These are phyloP conservation scores for Huso huso DNA, from an alignment of 2,797 vertebrate species.

Conservation along the genomic window DNA sequence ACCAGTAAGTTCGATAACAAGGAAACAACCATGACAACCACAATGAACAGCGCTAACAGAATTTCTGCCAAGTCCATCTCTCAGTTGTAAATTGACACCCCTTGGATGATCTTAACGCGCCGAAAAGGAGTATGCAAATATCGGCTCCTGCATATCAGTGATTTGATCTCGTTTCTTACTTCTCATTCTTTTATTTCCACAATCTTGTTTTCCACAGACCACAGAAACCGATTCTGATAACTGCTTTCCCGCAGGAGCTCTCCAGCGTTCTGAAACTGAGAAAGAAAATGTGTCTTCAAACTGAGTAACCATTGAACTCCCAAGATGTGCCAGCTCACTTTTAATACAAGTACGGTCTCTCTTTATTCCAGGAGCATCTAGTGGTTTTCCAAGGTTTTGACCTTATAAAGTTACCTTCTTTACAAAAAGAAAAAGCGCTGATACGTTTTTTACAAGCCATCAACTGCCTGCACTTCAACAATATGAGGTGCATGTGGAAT, in stretches of 20 bases:
- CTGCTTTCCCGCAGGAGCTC: conserved; percentile 46
- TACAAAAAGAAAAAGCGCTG: neutral
- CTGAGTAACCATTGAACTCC: conserved; percentile 17
- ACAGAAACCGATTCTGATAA: conserved; percentile 15
- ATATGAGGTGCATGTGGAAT: conserved; percentile 15
- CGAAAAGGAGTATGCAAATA: conserved; percentile 9
- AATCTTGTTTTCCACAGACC: neutral
- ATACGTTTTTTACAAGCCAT: conserved; percentile 6
- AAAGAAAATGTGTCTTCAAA: conserved; percentile 9
- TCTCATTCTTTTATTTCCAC: conserved; percentile 8
- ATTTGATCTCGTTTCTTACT: conserved; percentile 20
- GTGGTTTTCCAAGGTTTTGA: neutral
- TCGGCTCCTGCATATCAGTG: conserved; percentile 23
- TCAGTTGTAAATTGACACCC: conserved; percentile 37
- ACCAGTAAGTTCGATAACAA: conserved; percentile 60
- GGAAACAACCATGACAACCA: conserved; percentile 54
- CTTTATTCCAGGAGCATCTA: neutral
- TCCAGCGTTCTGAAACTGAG: conserved; percentile 56
- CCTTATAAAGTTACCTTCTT: neutral
- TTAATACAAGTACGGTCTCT: conserved; percentile 4
- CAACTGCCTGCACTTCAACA: conserved; percentile 6
- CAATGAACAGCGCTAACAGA: conserved; percentile 58
- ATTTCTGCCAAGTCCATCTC: conserved; percentile 65
- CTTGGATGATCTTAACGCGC: conserved; percentile 15
- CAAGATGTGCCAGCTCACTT: conserved; percentile 17